phyloP scores from a whole-genome alignment of 2,797 vertebrate genomes.

The Emydoidea blandingii region DNA sequence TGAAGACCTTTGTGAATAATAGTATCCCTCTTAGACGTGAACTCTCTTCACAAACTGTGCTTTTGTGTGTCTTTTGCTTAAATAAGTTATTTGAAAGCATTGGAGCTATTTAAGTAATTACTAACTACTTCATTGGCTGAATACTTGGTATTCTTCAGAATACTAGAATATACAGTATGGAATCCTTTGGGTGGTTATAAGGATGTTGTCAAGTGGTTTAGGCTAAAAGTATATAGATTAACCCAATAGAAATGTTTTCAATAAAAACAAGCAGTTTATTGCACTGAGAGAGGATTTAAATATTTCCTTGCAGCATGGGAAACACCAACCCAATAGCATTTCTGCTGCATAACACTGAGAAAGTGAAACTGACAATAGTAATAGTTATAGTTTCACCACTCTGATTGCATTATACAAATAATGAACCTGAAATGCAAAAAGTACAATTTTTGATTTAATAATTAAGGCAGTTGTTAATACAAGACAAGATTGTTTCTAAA shows the following conservation, averaged over 20 bases:
- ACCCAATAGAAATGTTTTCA: not conserved
- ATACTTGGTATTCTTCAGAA: not conserved
- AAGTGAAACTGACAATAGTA: not conserved
- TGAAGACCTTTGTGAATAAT: not conserved
- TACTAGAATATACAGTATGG: not conserved
- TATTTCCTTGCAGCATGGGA: not conserved
- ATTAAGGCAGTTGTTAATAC: not conserved
- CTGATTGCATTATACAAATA: not conserved
- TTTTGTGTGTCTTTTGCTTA: not conserved
- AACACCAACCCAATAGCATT: not conserved
- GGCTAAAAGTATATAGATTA: not conserved
- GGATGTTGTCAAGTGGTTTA: not conserved
- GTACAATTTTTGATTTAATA: not conserved
- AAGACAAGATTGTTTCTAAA: not conserved
- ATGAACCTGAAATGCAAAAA: not conserved
- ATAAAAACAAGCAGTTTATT: not conserved
- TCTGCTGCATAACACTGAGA: not conserved
- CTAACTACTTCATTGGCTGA: not conserved
- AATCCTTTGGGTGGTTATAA: not conserved
- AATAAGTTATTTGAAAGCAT: not conserved
- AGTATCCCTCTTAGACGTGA: not conserved
- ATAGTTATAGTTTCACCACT: no score
- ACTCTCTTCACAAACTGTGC: not conserved
- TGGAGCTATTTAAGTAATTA: not conserved
- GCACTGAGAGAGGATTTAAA: not conserved